Conservation (phyloP, 1,140 invertebrate genomes). For the Macrobrachium rosenbergii region DNA sequence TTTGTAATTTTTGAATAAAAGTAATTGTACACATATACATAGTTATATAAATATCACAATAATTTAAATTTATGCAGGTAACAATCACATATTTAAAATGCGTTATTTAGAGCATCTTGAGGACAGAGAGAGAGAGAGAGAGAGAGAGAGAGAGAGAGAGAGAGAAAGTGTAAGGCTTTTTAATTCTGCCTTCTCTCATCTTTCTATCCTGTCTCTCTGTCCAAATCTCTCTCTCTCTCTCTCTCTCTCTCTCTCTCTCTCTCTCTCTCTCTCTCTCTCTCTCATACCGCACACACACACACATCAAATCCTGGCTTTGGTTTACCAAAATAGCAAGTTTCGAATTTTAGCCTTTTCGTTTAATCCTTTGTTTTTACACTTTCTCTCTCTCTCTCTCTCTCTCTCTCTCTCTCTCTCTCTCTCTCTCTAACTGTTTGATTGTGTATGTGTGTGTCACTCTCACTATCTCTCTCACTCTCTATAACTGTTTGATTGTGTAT, state of each 20-base stretch:
- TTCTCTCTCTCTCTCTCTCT: conserved; percentile 3
- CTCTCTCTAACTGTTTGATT: neutral
- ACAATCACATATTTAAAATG: no score
- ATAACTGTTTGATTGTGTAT: neutral
- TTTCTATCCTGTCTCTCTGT: neutral
- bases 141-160: no score
- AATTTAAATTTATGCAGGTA: no score
- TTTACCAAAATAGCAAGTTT: conserved; percentile 23
- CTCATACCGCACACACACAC: neutral
- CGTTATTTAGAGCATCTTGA: no score
- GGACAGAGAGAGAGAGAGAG: no score
- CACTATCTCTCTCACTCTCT: no score
- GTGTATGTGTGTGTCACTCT: neutral
- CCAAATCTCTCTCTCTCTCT: conserved; percentile 23
- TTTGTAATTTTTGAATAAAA: no score
- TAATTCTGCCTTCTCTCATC: neutral
- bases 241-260: neutral
- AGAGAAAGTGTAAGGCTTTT: no score
- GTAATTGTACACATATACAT: no score
- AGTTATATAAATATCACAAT: no score
- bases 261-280: conserved; percentile 21
- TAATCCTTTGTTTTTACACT: no score
- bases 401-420: neutral
- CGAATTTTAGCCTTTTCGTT: neutral
- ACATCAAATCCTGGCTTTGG: neutral